These are phyloP conservation scores for Euglossa dilemma DNA, from an alignment of 1,140 invertebrate species.

Conservation along the genomic window DNA sequence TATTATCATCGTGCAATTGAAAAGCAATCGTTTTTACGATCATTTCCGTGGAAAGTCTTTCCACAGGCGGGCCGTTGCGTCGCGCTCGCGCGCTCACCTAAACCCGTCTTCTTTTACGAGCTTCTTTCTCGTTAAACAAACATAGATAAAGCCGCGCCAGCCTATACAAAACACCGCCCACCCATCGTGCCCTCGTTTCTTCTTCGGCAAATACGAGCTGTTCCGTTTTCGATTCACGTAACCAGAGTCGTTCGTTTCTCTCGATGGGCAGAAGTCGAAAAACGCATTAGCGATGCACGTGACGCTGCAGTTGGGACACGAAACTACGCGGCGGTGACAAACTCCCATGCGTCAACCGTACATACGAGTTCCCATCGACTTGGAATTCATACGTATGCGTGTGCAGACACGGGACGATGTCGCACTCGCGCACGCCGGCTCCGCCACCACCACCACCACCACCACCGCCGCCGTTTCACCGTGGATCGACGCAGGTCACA, in stretches of 20 bases:
- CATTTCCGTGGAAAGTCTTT: conserved; percentile 16
- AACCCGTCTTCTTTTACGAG: conserved; percentile 27
- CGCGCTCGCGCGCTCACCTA: too few species aligned
- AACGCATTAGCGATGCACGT: conserved; percentile 74
- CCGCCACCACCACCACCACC: background rate
- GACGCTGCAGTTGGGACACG: conserved; percentile 57
- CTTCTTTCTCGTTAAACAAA: conserved; percentile 31
- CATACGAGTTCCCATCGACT: conserved; percentile 29
- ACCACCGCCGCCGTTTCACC: conserved; percentile 10
- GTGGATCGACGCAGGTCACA: conserved; percentile 68
- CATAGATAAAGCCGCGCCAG: conserved; percentile 33
- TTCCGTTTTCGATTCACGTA: conserved; percentile 22
- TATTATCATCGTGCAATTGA: conserved; percentile 2
- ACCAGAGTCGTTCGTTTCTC: conserved; percentile 34
- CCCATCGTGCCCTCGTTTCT: conserved; percentile 21
- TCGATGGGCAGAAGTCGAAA: conserved; percentile 52
- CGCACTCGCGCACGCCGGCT: background rate
- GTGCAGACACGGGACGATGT: conserved; percentile 11
- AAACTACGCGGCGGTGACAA: conserved; percentile 6
- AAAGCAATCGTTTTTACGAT: conserved; percentile 37
- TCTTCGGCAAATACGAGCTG: conserved; percentile 1
- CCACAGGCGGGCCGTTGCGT: background rate
- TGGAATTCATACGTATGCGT: conserved; percentile 29
- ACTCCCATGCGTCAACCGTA: conserved; percentile 41
- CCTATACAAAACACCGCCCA: background rate